phyloP scores from a whole-genome alignment of 2,113 vertebrate species.

The cat (Felis catus) region DNA sequence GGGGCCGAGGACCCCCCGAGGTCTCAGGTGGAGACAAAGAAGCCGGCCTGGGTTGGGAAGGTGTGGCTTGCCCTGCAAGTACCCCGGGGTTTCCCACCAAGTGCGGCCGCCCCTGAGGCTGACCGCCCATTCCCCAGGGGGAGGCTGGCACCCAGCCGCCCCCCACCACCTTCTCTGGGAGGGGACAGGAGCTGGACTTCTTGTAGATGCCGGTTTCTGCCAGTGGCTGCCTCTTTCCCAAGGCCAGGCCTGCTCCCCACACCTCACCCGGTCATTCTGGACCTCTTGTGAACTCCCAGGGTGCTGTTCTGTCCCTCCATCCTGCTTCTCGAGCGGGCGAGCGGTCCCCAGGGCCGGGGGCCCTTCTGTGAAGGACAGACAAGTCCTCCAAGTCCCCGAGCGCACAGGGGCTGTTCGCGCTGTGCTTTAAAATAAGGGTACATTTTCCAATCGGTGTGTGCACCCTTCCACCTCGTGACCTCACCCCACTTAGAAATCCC shows the following conservation, averaged over 20 bases:
- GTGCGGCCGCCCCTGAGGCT: background rate
- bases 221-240: background rate
- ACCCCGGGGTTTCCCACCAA: background rate
- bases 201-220: background rate
- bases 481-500: background rate
- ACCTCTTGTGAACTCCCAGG: too few relatives aligned
- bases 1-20: background rate
- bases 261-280: too few relatives aligned
- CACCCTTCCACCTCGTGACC: too few relatives aligned
- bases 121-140: background rate
- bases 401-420: background rate
- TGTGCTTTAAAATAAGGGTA: background rate
- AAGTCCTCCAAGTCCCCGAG: too few relatives aligned
- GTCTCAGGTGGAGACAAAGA: background rate
- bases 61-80: background rate
- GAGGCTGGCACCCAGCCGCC: background rate
- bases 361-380: background rate
- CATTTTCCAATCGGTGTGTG: too few relatives aligned
- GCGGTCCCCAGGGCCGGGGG: background rate
- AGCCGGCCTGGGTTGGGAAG: background rate
- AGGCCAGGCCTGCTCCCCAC: background rate
- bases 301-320: background rate
- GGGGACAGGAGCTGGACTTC: background rate
- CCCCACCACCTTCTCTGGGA: background rate
- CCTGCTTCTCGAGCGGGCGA: fast-evolving